Base-by-base conservation (phyloP, 64 coral and sea anemone species). In the Dendrophyllia cribrosa region DNA sequence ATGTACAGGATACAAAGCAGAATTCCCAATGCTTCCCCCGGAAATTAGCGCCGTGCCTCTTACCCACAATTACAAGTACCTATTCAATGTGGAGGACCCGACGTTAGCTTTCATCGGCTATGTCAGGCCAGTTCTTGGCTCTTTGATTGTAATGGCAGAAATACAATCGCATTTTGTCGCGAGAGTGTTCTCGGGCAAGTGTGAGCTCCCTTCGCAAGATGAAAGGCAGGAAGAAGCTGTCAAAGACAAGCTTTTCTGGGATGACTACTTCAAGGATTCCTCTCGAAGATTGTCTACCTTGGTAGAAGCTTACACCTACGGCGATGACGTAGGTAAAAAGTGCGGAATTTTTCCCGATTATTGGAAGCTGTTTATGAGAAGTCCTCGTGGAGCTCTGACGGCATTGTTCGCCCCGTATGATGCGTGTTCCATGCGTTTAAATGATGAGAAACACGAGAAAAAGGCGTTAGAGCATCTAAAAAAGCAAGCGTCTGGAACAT, bases 231-330 rank as follows among this genome's bases (percentile, higher is more conserved):
- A 47, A 51, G 79, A 86, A 71, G 47, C 78, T 43, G 34, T 88
- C 68, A 66, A 88, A 51, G 95, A 96, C 80, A 75, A 83, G 13
- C 51, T 77, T 56, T 96, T 96, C 72, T 96, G 95, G 95, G 88
- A 77, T 34, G 88, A 93, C 6, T 93, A 93, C 88, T 96, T 96
- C 66, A 96, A 96, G 53, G 61, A 89, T 63, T 86, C 90, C 25
- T 96, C 95, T 9, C 86, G 72, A 24, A 74, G 95, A 22, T 47
- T 93, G 24, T 77, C 78, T 0, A 96, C 95, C 2, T 51, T 96
- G 19, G 95, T 96, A 4, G 95, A 96, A 13, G 78, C 86, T 34
- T 96, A 93, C 72, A 96, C 95, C 0, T 96, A 96, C 44, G 17
- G 65, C 0, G 95, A 96, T 59, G 95, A 93, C 25, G 64, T 96